Conservation (phyloP, 2,113 vertebrate species). For the Campylorhamphus procurvoides region DNA sequence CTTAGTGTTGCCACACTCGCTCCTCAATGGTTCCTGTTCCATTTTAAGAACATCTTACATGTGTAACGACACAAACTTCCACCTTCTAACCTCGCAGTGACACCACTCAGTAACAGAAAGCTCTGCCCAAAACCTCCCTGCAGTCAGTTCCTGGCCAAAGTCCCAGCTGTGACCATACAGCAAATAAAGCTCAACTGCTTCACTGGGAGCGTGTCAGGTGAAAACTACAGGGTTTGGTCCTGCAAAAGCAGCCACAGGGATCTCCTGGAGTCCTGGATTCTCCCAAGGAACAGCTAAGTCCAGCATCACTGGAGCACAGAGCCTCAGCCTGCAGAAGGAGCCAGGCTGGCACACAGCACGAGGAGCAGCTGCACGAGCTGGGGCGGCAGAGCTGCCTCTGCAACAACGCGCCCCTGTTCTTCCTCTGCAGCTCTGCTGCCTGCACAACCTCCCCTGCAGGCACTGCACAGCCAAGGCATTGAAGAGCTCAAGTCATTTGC, state of each 20-base stretch:
- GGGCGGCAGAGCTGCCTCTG: background rate
- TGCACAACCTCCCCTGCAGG: background rate
- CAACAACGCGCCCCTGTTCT: background rate
- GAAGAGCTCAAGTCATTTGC: background rate
- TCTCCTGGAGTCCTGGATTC: background rate
- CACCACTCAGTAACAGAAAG: background rate
- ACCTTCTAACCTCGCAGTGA: background rate
- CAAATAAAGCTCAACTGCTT: background rate
- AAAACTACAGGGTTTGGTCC: background rate
- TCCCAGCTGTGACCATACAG: background rate
- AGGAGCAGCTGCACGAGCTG: constrained; percentile 17
- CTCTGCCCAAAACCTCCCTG: background rate
- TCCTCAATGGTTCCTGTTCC: background rate
- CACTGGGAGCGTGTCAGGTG: background rate
- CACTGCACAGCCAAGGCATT: background rate
- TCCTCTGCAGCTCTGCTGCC: background rate
- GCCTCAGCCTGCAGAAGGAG: background rate
- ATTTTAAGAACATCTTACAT: background rate
- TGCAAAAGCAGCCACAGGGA: background rate
- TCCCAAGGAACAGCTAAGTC: background rate
- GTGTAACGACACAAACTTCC: background rate
- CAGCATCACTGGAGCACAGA: background rate
- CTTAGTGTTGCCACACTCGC: background rate
- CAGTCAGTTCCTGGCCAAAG: background rate
- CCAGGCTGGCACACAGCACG: background rate